Evolutionary conservation across 1,140 invertebrate genomes (phyloP).

Genomic region (Probaryconus sp.): DNA sequence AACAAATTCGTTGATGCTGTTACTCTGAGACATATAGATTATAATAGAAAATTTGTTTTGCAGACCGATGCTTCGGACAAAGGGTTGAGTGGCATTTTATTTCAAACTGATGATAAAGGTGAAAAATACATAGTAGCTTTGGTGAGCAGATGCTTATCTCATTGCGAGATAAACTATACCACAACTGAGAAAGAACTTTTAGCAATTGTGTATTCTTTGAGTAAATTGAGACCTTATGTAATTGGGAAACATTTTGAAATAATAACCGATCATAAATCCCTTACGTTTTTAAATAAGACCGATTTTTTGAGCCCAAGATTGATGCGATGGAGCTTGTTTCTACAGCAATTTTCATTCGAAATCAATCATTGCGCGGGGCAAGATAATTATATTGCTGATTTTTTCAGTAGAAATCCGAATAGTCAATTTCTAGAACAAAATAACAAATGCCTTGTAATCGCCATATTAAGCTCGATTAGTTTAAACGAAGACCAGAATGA

Average conservation of each 20-base stretch:
- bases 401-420: too few relatives aligned
- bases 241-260: background rate
- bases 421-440: too few relatives aligned
- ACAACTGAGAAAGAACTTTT: conserved; percentile 15
- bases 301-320: background rate
- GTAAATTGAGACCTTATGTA: background rate
- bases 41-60: background rate
- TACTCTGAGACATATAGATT: background rate
- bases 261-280: conserved; percentile 5
- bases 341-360: too few relatives aligned
- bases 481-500: too few relatives aligned
- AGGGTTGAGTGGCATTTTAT: conserved; percentile 10
- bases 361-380: too few relatives aligned
- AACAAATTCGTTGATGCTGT: background rate
- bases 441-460: too few relatives aligned
- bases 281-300: conserved; percentile 2
- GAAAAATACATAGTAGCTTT: too few relatives aligned
- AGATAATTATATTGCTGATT: too few relatives aligned
- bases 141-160: conserved; percentile 1
- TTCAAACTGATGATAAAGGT: conserved; percentile 2
- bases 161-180: background rate
- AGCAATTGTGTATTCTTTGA: conserved; percentile 4
- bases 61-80: conserved; percentile 10
- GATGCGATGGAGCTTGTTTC: conserved; percentile 17
- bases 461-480: too few relatives aligned